Percentiles rank a stretch among this genome's conserved stretches.
Evolutionary conservation across 2,113 vertebrate genomes (phyloP).

Genomic region (Ptychochromis oligacanthus): DNA sequence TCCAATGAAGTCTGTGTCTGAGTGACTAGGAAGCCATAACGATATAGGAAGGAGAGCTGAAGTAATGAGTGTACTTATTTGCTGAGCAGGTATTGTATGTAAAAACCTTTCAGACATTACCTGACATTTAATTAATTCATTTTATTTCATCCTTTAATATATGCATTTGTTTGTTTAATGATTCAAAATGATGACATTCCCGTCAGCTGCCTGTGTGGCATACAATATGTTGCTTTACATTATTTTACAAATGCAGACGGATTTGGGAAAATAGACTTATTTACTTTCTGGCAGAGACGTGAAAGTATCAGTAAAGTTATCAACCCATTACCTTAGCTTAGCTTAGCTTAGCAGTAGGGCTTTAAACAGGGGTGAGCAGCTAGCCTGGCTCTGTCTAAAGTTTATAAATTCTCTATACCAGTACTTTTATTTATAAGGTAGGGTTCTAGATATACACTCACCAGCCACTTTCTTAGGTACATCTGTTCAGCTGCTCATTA

Average conservation of each 20-base stretch:
- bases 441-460: too few species aligned
- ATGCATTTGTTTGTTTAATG: background rate
- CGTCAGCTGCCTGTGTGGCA: background rate
- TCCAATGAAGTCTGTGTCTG: background rate
- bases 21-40: background rate
- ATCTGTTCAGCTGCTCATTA: background rate
- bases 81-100: background rate
- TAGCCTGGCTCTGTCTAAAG: background rate
- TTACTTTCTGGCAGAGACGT: background rate
- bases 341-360: too few species aligned
- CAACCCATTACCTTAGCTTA: background rate
- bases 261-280: background rate
- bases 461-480: too few species aligned
- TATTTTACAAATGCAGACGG: background rate
- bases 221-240: background rate
- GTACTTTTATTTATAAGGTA: background rate
- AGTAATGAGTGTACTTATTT: background rate
- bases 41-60: background rate
- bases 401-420: background rate
- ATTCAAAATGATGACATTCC: conserved; percentile 1
- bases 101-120: background rate
- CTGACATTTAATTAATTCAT: background rate
- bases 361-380: background rate
- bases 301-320: background rate
- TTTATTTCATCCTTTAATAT: background rate